Percentiles rank a stretch among this genome's conserved stretches.
phyloP scores from a whole-genome alignment of 30 jellyfish, hydroid and myxozoan species.

The Clytia hemisphaerica region DNA sequence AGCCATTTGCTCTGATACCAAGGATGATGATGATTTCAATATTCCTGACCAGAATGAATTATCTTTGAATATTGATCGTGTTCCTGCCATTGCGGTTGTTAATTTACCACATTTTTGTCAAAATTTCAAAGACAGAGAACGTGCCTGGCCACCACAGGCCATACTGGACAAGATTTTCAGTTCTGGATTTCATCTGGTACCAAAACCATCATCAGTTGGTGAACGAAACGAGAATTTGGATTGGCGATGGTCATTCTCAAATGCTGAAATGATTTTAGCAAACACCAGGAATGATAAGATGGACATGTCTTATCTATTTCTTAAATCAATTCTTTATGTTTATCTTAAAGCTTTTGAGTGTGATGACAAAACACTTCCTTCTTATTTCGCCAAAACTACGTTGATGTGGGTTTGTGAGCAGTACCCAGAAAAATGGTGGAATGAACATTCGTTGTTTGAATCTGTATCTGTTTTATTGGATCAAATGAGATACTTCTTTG shows the following conservation, averaged over 20 bases:
- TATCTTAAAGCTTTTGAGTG: background rate
- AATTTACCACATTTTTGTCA: background rate
- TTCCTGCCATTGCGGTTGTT: constrained; percentile 1
- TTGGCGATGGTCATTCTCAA: constrained; percentile 21
- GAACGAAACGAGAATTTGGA: constrained; percentile 1
- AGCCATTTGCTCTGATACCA: constrained; percentile 4
- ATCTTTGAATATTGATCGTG: constrained; percentile 13
- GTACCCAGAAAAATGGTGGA: constrained; percentile 10
- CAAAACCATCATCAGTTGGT: constrained; percentile 2
- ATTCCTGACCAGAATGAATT: background rate
- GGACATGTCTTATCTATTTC: background rate
- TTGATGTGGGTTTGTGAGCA: constrained; percentile 4
- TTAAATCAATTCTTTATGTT: background rate
- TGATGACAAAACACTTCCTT: constrained; percentile 1
- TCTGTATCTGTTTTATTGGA: constrained; percentile 1
- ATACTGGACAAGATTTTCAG: background rate
- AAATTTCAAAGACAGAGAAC: background rate
- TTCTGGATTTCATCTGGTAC: constrained; percentile 1
- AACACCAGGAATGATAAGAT: background rate
- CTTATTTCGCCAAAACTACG: background rate
- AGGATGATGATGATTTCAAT: background rate
- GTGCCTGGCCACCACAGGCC: constrained; percentile 1
- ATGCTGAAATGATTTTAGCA: constrained; percentile 9
- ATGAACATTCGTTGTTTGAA: background rate
- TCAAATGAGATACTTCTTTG: background rate